Evolutionary conservation across 2,113 vertebrate species (phyloP).

Genomic region (Vulpes lagopus): DNA sequence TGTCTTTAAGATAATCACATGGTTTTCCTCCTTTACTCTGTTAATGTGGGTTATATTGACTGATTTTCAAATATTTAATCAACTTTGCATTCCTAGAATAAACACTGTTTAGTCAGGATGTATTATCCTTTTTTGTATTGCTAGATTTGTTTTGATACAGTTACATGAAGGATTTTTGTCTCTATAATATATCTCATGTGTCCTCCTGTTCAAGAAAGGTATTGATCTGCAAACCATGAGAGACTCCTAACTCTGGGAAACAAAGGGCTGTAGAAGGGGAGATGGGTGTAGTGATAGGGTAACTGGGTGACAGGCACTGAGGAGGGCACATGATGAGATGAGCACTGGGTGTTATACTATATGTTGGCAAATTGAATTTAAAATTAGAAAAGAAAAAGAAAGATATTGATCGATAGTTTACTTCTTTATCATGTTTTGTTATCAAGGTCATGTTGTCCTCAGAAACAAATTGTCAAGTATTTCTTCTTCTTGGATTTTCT

Average conservation of each 20-base stretch:
- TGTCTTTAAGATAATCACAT: neutral
- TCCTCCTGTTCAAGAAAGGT: neutral
- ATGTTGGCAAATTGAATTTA: too few relatives aligned
- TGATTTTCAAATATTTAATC: conserved; percentile 54
- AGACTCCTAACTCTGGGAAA: too few relatives aligned
- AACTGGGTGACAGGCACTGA: too few relatives aligned
- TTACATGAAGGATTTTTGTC: neutral
- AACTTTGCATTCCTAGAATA: neutral
- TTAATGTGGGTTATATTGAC: neutral
- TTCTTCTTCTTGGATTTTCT: neutral
- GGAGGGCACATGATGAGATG: too few relatives aligned
- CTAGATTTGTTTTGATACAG: neutral
- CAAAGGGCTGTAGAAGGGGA: too few relatives aligned
- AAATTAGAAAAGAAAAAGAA: neutral
- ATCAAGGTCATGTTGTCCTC: neutral
- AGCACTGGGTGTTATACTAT: too few relatives aligned
- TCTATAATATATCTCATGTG: neutral
- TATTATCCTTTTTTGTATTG: neutral
- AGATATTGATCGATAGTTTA: neutral
- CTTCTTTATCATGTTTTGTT: neutral
- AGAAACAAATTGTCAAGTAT: neutral
- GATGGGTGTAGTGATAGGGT: too few relatives aligned
- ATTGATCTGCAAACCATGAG: neutral
- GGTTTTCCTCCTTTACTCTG: neutral
- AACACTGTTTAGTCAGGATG: neutral